Evolutionary conservation across 2,113 vertebrate genomes (phyloP).

Genomic region (Paraplagusia blochii): DNA sequence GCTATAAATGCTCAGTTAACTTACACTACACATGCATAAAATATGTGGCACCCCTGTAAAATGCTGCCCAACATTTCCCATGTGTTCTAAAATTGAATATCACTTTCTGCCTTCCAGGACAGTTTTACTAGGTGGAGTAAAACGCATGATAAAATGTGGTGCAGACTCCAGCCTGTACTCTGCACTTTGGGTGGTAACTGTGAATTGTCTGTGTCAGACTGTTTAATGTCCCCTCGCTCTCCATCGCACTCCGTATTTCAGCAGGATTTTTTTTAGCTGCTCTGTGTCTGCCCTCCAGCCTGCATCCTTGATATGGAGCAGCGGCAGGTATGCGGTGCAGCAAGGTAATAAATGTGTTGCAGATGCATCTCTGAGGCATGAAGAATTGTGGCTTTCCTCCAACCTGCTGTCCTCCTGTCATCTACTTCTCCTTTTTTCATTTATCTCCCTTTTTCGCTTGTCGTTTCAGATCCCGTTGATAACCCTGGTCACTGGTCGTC

Average conservation of each 20-base stretch:
- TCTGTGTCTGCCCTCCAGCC: slow-evolving; percentile 26
- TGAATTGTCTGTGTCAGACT: slow-evolving; percentile 33
- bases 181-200: slow-evolving; percentile 41
- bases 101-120: background rate
- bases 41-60: background rate
- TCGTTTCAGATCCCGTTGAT: background rate
- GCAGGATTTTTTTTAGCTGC: background rate
- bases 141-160: slow-evolving; percentile 8
- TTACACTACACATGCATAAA: no score
- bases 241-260: slow-evolving; percentile 24
- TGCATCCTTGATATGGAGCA: slow-evolving; percentile 21
- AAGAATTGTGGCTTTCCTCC: slow-evolving; percentile 50
- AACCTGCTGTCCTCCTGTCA: slow-evolving; percentile 33
- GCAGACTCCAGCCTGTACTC: slow-evolving; percentile 6
- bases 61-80: background rate
- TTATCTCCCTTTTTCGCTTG: background rate
- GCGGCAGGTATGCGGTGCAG: slow-evolving; percentile 23
- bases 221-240: slow-evolving; percentile 35
- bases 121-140: background rate
- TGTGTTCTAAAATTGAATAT: background rate
- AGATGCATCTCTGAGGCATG: slow-evolving; percentile 39
- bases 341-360: slow-evolving; percentile 42
- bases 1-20: no score
- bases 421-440: slow-evolving; percentile 4
- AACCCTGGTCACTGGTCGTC: background rate